These are phyloP conservation scores for Megalopta genalis DNA, from an alignment of 1,140 invertebrate species.

Conservation along the genomic window DNA sequence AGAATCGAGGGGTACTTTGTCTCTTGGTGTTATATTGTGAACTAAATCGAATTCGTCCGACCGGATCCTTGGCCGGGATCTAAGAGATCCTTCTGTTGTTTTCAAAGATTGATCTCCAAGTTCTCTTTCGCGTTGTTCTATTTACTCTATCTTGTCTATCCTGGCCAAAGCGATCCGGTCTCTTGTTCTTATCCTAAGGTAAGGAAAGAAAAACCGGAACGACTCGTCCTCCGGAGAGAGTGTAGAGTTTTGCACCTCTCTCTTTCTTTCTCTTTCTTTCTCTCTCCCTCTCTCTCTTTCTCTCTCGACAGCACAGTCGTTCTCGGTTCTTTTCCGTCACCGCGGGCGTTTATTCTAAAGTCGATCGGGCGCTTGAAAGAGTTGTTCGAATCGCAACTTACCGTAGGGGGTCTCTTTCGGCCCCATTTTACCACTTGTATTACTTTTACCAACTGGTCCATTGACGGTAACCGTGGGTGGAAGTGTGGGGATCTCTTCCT, in stretches of 20 bases:
- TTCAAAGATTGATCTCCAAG: too few species aligned
- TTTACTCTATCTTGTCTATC: too few species aligned
- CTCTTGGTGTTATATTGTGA: slow-evolving; percentile 36
- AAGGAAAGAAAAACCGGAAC: too few species aligned
- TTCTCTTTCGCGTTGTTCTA: too few species aligned
- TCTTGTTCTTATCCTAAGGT: too few species aligned
- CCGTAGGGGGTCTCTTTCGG: slow-evolving; percentile 94
- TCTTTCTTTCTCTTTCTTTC: too few species aligned
- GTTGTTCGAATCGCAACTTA: slow-evolving; percentile 78
- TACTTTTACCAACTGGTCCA: slow-evolving; percentile 77
- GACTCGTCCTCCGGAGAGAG: too few species aligned
- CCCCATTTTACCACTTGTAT: slow-evolving; percentile 86
- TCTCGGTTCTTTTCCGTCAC: neutral
- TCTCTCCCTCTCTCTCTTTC: too few species aligned
- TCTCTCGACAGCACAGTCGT: neutral
- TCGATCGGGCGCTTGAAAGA: neutral
- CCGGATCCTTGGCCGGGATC: slow-evolving; percentile 12
- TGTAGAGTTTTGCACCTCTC: too few species aligned
- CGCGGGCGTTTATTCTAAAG: neutral
- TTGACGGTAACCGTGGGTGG: slow-evolving; percentile 75
- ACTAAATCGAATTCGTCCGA: slow-evolving; percentile 3
- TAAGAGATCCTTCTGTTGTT: too few species aligned
- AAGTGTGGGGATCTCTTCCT: slow-evolving; percentile 84
- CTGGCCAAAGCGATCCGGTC: too few species aligned
- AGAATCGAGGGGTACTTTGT: slow-evolving; percentile 2